phyloP scores from a whole-genome alignment of 2,797 vertebrate genomes.

The Hypotaenidia philippensis region DNA sequence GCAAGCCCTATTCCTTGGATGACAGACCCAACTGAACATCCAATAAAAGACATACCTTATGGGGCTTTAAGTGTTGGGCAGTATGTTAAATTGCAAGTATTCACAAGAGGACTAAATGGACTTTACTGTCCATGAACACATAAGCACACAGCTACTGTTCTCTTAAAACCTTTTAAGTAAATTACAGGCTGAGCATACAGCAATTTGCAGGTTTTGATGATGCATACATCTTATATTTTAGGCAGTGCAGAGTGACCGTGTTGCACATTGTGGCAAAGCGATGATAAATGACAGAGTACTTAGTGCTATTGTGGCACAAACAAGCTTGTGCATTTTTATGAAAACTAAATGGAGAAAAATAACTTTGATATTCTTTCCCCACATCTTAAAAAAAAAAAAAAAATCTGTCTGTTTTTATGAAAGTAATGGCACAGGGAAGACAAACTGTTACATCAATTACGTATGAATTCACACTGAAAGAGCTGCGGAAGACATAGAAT shows the following conservation, averaged over 20 bases:
- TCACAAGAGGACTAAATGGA: neutral
- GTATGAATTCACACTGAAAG: neutral
- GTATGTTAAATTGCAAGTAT: neutral
- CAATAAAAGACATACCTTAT: neutral
- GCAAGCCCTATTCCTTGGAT: neutral
- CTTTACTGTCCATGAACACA: neutral
- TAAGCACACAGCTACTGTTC: neutral
- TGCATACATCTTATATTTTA: neutral
- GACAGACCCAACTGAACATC: neutral
- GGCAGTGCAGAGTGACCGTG: neutral
- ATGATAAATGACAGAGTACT: slow-evolving; percentile 9
- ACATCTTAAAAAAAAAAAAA: neutral
- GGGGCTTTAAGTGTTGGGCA: neutral
- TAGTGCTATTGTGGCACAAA: neutral
- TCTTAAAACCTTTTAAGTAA: neutral
- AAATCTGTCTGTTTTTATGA: neutral
- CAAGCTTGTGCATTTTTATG: neutral
- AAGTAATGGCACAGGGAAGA: neutral
- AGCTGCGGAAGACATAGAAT: neutral
- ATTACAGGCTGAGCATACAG: neutral
- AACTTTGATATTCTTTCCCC: neutral
- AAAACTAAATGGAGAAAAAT: slow-evolving; percentile 12
- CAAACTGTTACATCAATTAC: neutral
- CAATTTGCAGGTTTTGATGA: neutral
- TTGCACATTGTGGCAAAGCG: neutral